Percentiles rank a stretch among this genome's conserved stretches.
phyloP scores from a whole-genome alignment of 2,113 vertebrate species.

The Nothobranchius furzeri region DNA sequence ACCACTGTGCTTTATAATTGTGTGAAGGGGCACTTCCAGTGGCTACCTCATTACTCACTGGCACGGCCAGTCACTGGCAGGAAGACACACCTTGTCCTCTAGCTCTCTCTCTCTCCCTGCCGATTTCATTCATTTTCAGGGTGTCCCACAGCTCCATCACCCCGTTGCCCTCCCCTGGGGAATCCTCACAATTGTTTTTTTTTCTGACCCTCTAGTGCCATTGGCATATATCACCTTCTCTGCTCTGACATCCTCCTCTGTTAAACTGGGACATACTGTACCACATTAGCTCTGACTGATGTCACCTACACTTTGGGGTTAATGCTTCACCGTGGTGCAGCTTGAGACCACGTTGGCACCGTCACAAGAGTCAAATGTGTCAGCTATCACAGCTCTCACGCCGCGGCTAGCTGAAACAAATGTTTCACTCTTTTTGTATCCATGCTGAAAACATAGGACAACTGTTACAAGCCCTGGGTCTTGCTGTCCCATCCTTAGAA shows the following conservation, averaged over 20 bases:
- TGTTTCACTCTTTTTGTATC: conserved; percentile 8
- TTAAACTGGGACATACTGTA: conserved; percentile 59
- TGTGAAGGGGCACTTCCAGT: conserved; percentile 77
- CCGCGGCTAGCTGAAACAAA: conserved; percentile 3
- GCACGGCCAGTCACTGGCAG: conserved; percentile 63
- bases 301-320: conserved; percentile 39
- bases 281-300: conserved; percentile 49
- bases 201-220: conserved; percentile 70
- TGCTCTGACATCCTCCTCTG: conserved; percentile 62
- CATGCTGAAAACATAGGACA: conserved; percentile 23
- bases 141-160: conserved; percentile 61
- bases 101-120: conserved; percentile 33
- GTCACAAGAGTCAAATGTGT: conserved; percentile 18
- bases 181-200: conserved; percentile 71
- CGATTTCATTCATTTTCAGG: conserved; percentile 56
- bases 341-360: conserved; percentile 12
- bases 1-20: conserved; percentile 79
- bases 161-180: conserved; percentile 52
- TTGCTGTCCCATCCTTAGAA: too few relatives aligned
- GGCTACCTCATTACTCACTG: conserved; percentile 77
- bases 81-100: conserved; percentile 72
- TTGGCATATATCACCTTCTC: conserved; percentile 41
- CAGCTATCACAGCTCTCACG: background rate
- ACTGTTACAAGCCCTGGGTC: too few relatives aligned
- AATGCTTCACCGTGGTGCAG: conserved; percentile 27